phyloP scores from a whole-genome alignment of 1,140 invertebrate genomes.

The Diprion similis region DNA sequence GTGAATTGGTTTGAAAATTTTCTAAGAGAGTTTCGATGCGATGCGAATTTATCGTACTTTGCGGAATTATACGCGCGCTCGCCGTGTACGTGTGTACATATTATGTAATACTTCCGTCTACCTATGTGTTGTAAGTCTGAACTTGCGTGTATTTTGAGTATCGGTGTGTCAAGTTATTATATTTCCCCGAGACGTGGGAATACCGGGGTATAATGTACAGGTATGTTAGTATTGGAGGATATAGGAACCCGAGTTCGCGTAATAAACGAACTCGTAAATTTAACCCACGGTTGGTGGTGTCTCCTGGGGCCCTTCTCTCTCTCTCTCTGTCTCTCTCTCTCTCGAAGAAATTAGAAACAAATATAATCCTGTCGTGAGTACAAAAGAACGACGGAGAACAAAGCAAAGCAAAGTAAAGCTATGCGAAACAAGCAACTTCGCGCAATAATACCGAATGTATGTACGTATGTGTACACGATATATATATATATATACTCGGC shows the following conservation, averaged over 20 bases:
- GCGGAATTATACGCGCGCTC: too few relatives aligned
- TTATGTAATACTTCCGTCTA: neutral
- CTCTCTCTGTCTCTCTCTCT: neutral
- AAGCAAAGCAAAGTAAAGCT: neutral
- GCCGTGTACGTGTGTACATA: neutral
- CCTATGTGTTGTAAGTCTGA: neutral
- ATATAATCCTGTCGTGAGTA: neutral
- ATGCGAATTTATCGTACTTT: too few relatives aligned
- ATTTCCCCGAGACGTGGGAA: too few relatives aligned
- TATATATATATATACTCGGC: too few relatives aligned
- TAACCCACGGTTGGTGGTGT: conserved; percentile 3
- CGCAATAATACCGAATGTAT: neutral
- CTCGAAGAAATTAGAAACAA: conserved; percentile 7
- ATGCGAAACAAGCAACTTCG: neutral
- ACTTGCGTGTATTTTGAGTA: too few relatives aligned
- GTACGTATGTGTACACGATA: too few relatives aligned
- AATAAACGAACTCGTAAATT: conserved; percentile 32
- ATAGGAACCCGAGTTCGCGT: neutral
- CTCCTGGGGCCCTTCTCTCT: conserved; percentile 22
- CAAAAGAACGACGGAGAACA: neutral
- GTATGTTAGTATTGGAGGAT: neutral
- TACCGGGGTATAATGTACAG: too few relatives aligned
- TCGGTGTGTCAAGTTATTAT: too few relatives aligned
- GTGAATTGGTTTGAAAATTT: too few relatives aligned
- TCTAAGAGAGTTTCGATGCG: too few relatives aligned